Evolutionary conservation across 2,113 vertebrate genomes (phyloP), one percentile per base, ranked within the genome.

Genomic region (Calonectris borealis): DNA sequence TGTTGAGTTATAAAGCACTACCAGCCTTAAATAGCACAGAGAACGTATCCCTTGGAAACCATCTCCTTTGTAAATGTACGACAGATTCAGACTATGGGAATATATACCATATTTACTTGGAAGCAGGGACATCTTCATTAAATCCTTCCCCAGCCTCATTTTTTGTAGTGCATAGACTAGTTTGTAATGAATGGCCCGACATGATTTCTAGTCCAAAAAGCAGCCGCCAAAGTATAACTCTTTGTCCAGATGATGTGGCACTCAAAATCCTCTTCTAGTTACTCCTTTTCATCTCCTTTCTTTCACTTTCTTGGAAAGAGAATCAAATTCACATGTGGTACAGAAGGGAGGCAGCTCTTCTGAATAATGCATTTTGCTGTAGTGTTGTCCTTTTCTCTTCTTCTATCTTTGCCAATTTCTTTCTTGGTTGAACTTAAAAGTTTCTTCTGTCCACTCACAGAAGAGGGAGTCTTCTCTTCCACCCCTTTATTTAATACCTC

Each of bases 21-120:
- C 86, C 80, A 91, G 73, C 91, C 89, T 92, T 94, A 82, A 94
- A 40, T 4, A 95, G 79, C 79, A 70, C 46, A 90, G 64, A 80
- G 72, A 52, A 66, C 21, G 1, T 70, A 82, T 52, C 29, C 73
- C 48, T 46, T 86, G 62, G 46, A 85, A 91, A 79, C 34, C 13
- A 17, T 70, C n/a, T 68, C 89, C 82, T 72, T 77, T 75, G 22
- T 69, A 92, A 73, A 68, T 22, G 21, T 58, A 36, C 0, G 0
- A 57, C 12, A 79, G 40, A 72, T 72, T 91, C 83, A 94, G 57
- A 52, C 52, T 65, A 11, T 17, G 32, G 38, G 78, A 79, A 80
- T 83, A 85, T 72, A n/a, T 18, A 69, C 52, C 49, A 32, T 40
- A 42, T 25, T 69, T 81, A 69, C 66, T 54, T 76, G 88, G 72